These are phyloP conservation scores for Pheosia gnoma DNA, from an alignment of 2,888 invertebrate genomes.

Conservation along the genomic window DNA sequence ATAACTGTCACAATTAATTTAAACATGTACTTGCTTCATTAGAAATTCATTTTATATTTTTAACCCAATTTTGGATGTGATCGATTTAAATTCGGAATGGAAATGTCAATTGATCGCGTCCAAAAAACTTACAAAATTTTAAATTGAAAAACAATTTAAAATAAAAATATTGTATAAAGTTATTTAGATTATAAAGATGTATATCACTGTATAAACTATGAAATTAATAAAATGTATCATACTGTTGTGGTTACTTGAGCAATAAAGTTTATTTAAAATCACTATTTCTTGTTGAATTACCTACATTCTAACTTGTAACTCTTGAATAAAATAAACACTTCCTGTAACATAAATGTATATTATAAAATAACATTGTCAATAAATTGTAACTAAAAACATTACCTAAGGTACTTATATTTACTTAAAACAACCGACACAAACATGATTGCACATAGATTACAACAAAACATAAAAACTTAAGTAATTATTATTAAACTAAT, in stretches of 20 bases:
- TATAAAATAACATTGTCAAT: too few species aligned
- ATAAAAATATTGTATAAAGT: slow-evolving; percentile 21
- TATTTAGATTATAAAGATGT: slow-evolving; percentile 17
- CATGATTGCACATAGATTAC: too few species aligned
- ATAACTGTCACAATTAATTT: slow-evolving; percentile 31
- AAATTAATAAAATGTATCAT: slow-evolving; percentile 47
- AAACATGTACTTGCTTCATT: slow-evolving; percentile 14
- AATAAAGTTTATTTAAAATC: slow-evolving; percentile 58
- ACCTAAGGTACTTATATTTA: too few species aligned
- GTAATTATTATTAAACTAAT: too few species aligned
- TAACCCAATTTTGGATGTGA: slow-evolving; percentile 71
- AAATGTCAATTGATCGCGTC: slow-evolving; percentile 70
- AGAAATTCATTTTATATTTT: slow-evolving; percentile 19
- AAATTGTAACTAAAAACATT: too few species aligned
- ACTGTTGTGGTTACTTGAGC: slow-evolving; percentile 46
- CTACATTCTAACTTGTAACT: too few species aligned
- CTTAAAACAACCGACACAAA: too few species aligned
- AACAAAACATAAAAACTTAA: too few species aligned
- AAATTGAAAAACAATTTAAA: slow-evolving; percentile 42
- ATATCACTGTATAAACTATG: slow-evolving; percentile 29
- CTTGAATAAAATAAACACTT: too few species aligned
- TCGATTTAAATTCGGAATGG: slow-evolving; percentile 56
- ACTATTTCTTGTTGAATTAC: background rate
- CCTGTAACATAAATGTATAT: too few species aligned
- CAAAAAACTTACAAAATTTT: slow-evolving; percentile 51